Evolutionary conservation across 2,113 vertebrate species (phyloP).

Genomic region (Crocuta crocuta): DNA sequence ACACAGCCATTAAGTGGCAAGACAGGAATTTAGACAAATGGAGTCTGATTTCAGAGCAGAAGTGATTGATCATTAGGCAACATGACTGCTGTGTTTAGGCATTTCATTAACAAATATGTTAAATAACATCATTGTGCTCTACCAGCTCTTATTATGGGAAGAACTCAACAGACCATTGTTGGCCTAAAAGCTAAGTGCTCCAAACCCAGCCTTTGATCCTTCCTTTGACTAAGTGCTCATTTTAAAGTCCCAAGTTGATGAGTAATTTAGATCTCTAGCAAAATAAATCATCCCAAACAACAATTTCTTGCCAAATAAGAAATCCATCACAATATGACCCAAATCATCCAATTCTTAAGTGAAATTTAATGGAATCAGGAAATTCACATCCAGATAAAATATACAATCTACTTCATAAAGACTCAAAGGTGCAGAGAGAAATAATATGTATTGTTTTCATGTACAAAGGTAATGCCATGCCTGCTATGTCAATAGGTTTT

Average conservation of each 20-base stretch:
- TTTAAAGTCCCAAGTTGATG: slow-evolving; percentile 1
- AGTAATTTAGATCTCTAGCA: background rate
- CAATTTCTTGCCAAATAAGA: slow-evolving; percentile 39
- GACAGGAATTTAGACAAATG: background rate
- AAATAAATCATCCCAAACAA: slow-evolving; percentile 24
- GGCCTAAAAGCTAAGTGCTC: background rate
- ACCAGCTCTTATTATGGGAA: background rate
- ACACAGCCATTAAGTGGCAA: background rate
- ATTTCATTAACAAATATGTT: background rate
- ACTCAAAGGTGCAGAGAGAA: background rate
- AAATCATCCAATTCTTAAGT: background rate
- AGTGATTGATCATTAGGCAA: background rate
- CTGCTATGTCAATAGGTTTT: background rate
- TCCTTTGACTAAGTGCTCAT: slow-evolving; percentile 14
- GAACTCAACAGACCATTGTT: background rate
- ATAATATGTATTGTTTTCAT: background rate
- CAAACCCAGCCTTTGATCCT: background rate
- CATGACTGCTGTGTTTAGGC: background rate
- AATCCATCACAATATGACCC: slow-evolving; percentile 18
- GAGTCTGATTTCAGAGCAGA: background rate
- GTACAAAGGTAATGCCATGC: background rate
- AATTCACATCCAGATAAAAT: background rate
- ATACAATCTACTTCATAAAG: background rate
- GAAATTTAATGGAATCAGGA: background rate
- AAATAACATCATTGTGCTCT: background rate